Conservation (phyloP, 2,888 invertebrate genomes). For the Liposcelis brunnea region DNA sequence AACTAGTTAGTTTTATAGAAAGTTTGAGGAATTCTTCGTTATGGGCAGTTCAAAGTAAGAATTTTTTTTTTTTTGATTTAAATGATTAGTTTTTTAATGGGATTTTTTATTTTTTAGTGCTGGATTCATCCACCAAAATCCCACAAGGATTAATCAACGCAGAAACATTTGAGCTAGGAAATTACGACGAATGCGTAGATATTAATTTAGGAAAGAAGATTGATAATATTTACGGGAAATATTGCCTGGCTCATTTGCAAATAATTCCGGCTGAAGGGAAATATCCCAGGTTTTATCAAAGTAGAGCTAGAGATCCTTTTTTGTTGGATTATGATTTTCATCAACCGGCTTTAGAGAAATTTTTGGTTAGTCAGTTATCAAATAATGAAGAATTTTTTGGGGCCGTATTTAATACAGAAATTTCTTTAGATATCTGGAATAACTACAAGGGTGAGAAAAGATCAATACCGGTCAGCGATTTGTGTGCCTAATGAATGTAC, state of each 20-base stretch:
- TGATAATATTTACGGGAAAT: conserved; percentile 3
- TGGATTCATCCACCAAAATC: conserved; percentile 13
- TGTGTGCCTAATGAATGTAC: conserved; percentile 12
- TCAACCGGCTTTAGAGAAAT: too few relatives aligned
- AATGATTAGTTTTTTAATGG: too few relatives aligned
- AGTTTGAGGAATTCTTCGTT: conserved; percentile 5
- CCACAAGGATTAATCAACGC: conserved; percentile 12
- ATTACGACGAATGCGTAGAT: conserved; percentile 13
- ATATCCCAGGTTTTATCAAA: not conserved
- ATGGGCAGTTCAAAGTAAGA: conserved; percentile 7
- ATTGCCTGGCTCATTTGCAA: conserved; percentile 11
- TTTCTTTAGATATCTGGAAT: too few relatives aligned
- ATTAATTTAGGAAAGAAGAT: conserved; percentile 16
- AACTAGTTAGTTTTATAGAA: not conserved
- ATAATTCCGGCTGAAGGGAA: conserved; percentile 14
- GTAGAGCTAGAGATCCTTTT: too few relatives aligned
- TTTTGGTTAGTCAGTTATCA: too few relatives aligned
- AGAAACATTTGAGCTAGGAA: conserved; percentile 12
- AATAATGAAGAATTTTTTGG: too few relatives aligned
- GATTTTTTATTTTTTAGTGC: conserved; percentile 13
- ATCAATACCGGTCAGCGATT: conserved; percentile 10
- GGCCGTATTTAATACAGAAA: too few relatives aligned
- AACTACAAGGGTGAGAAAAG: conserved; percentile 11
- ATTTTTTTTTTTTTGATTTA: not conserved
- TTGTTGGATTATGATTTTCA: too few relatives aligned